A percentile compares a stretch with the other conserved stretches of the same genome.
Conservation (phyloP, 2,888 invertebrate species). For the Campopleginae sp. region DNA sequence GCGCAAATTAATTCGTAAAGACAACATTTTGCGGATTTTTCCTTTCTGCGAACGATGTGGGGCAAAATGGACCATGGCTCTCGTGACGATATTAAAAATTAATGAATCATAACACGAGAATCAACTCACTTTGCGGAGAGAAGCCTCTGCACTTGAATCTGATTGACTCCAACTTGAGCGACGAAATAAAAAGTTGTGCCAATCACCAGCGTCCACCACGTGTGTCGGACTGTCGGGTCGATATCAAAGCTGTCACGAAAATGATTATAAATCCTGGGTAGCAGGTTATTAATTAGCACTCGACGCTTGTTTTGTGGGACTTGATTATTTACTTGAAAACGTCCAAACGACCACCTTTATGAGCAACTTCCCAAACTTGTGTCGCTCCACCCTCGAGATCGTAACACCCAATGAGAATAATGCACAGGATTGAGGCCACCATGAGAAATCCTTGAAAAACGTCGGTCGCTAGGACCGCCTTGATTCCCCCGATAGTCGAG, state of each 20-base stretch:
- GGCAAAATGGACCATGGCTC: not conserved
- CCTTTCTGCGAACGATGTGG: too few species aligned
- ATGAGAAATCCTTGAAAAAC: slow-evolving; percentile 93
- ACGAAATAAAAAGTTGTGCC: slow-evolving; percentile 91
- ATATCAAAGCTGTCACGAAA: slow-evolving; percentile 87
- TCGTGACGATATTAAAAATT: not conserved
- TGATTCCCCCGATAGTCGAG: slow-evolving; percentile 95
- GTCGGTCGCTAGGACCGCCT: slow-evolving; percentile 95
- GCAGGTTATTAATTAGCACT: not conserved
- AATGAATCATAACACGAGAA: not conserved
- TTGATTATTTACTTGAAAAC: slow-evolving; percentile 87
- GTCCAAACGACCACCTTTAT: slow-evolving; percentile 89
- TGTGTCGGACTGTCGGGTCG: slow-evolving; percentile 92
- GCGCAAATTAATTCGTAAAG: too few species aligned
- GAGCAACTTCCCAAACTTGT: slow-evolving; percentile 89
- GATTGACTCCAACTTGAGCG: slow-evolving; percentile 93
- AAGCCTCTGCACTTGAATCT: slow-evolving; percentile 92
- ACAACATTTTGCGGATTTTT: too few species aligned
- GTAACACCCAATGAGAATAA: slow-evolving; percentile 90
- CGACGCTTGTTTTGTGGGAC: not conserved
- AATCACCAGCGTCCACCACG: slow-evolving; percentile 91
- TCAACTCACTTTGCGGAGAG: slow-evolving; percentile 88
- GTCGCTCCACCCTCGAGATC: slow-evolving; percentile 88
- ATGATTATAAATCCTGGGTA: not conserved
- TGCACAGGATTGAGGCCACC: slow-evolving; percentile 92